Evolutionary conservation across 2,888 invertebrate species (phyloP).

Genomic region (Omphaloscelis lunosa): DNA sequence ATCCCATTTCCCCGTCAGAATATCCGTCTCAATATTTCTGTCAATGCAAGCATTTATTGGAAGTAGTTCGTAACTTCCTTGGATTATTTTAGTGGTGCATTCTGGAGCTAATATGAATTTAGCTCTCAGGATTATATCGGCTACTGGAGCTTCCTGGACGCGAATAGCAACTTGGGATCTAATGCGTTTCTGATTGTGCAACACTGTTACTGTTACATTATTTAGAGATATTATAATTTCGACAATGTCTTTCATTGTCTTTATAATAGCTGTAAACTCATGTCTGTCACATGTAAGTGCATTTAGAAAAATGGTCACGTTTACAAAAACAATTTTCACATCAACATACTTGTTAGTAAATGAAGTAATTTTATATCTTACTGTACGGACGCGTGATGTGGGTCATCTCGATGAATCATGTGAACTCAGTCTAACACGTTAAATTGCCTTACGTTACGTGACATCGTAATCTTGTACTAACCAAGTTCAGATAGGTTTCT

Average conservation of each 20-base stretch:
- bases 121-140: conserved; percentile 69
- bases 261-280: conserved; percentile 10
- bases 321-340: conserved; percentile 52
- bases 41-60: conserved; percentile 65
- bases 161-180: conserved; percentile 79
- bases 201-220: conserved; percentile 61
- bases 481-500: conserved; percentile 62
- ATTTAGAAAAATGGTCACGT: conserved; percentile 46
- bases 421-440: conserved; percentile 75
- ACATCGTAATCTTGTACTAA: conserved; percentile 74
- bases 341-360: conserved; percentile 48
- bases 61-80: conserved; percentile 64
- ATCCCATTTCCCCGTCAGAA: conserved; percentile 31
- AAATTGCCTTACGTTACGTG: conserved; percentile 80
- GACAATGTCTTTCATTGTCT: conserved; percentile 8
- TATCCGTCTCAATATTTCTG: conserved; percentile 67
- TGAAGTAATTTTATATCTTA: conserved; percentile 67
- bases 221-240: conserved; percentile 36
- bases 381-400: conserved; percentile 80
- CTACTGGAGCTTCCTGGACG: conserved; percentile 78
- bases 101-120: conserved; percentile 66
- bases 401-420: conserved; percentile 83
- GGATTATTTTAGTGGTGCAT: conserved; percentile 65
- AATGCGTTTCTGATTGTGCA: conserved; percentile 77
- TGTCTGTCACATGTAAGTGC: conserved; percentile 5